Evolutionary conservation across 1,140 invertebrate species (phyloP).

Genomic region (Periplaneta americana): DNA sequence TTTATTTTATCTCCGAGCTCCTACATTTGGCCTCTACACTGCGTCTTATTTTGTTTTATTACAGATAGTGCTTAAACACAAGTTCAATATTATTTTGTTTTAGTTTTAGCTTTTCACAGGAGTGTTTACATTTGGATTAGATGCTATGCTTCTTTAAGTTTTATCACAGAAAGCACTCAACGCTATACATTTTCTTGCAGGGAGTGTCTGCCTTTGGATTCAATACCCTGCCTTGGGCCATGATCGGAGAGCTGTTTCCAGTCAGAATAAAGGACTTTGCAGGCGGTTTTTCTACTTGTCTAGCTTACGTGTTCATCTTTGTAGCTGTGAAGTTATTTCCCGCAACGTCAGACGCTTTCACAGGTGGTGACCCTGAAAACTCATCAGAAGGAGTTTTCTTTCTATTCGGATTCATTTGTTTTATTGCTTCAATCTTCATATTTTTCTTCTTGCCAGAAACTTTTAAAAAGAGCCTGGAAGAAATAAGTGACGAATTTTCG

Average conservation of each 20-base stretch:
- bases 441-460: no score
- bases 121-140: background rate
- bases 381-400: constrained; percentile 61
- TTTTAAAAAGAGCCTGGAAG: no score
- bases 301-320: constrained; percentile 67
- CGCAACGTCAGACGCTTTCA: constrained; percentile 44
- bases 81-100: background rate
- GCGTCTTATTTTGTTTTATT: no score
- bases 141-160: background rate
- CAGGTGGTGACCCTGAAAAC: no score
- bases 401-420: constrained; percentile 60
- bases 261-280: constrained; percentile 57
- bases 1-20: no score
- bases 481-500: no score
- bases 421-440: constrained; percentile 63
- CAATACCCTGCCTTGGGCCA: constrained; percentile 61
- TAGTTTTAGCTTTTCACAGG: background rate
- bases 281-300: constrained; percentile 55
- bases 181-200: constrained; percentile 52
- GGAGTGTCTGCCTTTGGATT: constrained; percentile 56
- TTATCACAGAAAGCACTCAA: no score
- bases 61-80: no score
- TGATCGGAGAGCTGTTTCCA: constrained; percentile 71
- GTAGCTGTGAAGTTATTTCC: constrained; percentile 67
- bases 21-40: no score